phyloP scores from a whole-genome alignment of 2,888 invertebrate genomes.

The Ichneumoninae sp. region DNA sequence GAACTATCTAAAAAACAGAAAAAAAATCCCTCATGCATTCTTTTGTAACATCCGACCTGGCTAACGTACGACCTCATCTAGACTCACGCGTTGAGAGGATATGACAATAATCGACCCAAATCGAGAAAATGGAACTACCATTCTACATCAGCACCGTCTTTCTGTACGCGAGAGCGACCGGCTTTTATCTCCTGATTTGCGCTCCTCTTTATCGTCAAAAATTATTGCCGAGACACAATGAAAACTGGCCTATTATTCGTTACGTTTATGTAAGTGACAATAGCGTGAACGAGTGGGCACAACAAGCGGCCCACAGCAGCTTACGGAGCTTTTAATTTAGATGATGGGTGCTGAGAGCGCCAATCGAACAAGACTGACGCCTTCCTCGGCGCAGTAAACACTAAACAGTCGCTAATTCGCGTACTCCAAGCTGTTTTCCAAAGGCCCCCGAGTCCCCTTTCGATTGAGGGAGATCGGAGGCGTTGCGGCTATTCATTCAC shows the following conservation, averaged over 20 bases:
- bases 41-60: no score
- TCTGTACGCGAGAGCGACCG: not conserved
- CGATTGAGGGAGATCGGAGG: slow-evolving; percentile 34
- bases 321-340: slow-evolving; percentile 26
- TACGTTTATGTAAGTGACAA: slow-evolving; percentile 26
- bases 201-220: not conserved
- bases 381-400: slow-evolving; percentile 1
- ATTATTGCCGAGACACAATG: not conserved
- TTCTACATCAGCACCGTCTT: not conserved
- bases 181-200: slow-evolving; percentile 11
- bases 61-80: not conserved
- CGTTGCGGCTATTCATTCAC: slow-evolving; percentile 20
- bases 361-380: slow-evolving; percentile 2
- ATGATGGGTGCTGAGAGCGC: slow-evolving; percentile 9
- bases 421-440: slow-evolving; percentile 35
- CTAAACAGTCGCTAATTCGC: slow-evolving; percentile 42
- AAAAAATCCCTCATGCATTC: no score
- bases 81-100: not conserved
- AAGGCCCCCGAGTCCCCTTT: slow-evolving; percentile 37
- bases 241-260: slow-evolving; percentile 4
- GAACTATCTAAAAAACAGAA: no score
- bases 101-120: not conserved
- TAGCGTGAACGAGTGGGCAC: slow-evolving; percentile 8
- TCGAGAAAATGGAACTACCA: not conserved
- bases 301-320: slow-evolving; percentile 39